Evolutionary conservation across 2,113 vertebrate genomes (phyloP).

Genomic region (Hippocampus abdominalis): DNA sequence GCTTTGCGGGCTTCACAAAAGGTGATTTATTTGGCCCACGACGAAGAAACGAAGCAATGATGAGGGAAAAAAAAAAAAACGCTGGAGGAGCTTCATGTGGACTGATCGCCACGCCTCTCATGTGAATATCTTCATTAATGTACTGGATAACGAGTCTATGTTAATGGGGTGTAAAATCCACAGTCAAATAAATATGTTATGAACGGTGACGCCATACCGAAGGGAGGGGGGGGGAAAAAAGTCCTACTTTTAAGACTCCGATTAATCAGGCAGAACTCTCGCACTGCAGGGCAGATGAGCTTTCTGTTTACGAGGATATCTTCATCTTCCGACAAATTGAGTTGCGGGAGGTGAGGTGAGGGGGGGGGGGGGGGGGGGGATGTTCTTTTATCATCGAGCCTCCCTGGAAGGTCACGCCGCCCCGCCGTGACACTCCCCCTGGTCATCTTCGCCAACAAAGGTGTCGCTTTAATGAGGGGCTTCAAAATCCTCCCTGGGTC

Average conservation of each 20-base stretch:
- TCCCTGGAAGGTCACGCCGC: slow-evolving; percentile 49
- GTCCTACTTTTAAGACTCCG: neutral
- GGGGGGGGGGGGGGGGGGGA: no score
- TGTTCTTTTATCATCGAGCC: slow-evolving; percentile 47
- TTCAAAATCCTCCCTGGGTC: slow-evolving; percentile 34
- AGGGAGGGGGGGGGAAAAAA: neutral
- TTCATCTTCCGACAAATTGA: slow-evolving; percentile 62
- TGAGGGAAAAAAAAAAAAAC: neutral
- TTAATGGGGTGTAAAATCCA: neutral
- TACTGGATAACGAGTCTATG: neutral
- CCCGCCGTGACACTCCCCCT: slow-evolving; percentile 32
- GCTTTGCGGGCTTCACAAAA: neutral
- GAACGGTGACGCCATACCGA: neutral
- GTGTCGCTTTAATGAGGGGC: slow-evolving; percentile 53
- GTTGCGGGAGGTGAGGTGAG: slow-evolving; percentile 11
- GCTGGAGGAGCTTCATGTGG: neutral
- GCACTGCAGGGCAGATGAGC: slow-evolving; percentile 20
- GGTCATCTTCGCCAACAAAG: slow-evolving; percentile 34
- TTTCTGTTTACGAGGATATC: slow-evolving; percentile 47
- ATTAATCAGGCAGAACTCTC: slow-evolving; percentile 25
- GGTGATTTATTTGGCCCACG: neutral
- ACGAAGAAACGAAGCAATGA: neutral
- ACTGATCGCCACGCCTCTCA: neutral
- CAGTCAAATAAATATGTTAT: slow-evolving; percentile 2
- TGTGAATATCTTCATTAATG: neutral